A percentile compares a stretch with the other conserved stretches of the same genome.
phyloP scores from a whole-genome alignment of 2,888 invertebrate species.

The Nipponacmea schrenckii region DNA sequence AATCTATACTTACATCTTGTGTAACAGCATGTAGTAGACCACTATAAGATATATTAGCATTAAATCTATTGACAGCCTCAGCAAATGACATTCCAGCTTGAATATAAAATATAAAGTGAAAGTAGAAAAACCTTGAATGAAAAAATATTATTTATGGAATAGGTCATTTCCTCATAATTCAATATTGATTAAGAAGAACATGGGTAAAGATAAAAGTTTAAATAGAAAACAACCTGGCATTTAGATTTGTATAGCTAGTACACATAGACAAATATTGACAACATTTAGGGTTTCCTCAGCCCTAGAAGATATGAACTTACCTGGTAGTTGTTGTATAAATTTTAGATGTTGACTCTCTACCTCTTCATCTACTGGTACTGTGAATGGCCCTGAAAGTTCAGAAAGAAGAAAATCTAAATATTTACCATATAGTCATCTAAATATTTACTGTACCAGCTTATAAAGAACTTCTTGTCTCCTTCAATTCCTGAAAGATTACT shows the following conservation, averaged over 20 bases:
- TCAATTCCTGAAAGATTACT: too few species aligned
- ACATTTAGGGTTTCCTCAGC: too few species aligned
- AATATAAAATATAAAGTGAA: conserved; percentile 19
- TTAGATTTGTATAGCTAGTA: too few species aligned
- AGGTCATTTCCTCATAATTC: too few species aligned
- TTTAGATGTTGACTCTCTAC: conserved; percentile 90
- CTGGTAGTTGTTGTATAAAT: conserved; percentile 77
- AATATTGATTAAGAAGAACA: too few species aligned
- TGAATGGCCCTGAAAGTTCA: conserved; percentile 76
- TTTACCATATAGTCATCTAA: too few species aligned
- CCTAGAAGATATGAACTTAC: conserved; percentile 36
- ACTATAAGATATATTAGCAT: conserved; percentile 97
- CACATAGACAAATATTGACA: too few species aligned
- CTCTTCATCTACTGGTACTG: conserved; percentile 89
- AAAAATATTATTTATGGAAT: conserved; percentile 10
- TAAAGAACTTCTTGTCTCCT: too few species aligned
- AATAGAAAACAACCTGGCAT: too few species aligned
- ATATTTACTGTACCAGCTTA: too few species aligned
- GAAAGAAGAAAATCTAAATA: too few species aligned
- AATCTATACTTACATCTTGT: conserved; percentile 83
- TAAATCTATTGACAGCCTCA: conserved; percentile 92
- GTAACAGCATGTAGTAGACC: conserved; percentile 95
- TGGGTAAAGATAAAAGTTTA: too few species aligned
- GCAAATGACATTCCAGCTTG: conserved; percentile 74
- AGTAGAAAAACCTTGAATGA: neutral